Evolutionary conservation across 2,888 invertebrate species (phyloP), one percentile per base, ranked within the genome.

Genomic region (Arctia plantaginis): DNA sequence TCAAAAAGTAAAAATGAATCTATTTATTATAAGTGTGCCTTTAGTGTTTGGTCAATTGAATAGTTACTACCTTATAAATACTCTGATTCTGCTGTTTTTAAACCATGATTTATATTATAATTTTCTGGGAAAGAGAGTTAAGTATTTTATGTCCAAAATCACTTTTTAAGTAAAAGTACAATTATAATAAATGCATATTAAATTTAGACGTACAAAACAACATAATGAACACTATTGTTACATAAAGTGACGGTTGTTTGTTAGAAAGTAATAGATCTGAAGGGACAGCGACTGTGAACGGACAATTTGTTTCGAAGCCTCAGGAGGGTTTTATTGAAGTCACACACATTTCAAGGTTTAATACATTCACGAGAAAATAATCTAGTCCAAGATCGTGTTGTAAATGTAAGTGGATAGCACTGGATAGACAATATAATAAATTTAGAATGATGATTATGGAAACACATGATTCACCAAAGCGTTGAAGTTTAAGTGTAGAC

Each of bases 301-400:
- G 71, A 81, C 77, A 83, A 84, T 80, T 82, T 80, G 82, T 81
- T 79, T 67, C 69, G 39, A 73, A 72, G 79, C 84, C 85, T 83
- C 80, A 66, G 78, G 86, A 82, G 84, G 83, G 73, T 73, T 79
- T 83, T 77, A 77, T 67, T 66, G 82, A 80, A 78, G 87, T 86
- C 85, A 83, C 83, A 81, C 78, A 72, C 78, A 76, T 78, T 27
- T 27, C 27, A 30, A 62, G n/a, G 55, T 55, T n/a, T 33, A 65
- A 23, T 65, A 47, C 18, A 20, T 47, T 8, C 44, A 33, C 2
- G 76, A 67, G 77, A 81, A 79, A 82, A 85, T 83, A 74, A 74
- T 78, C 70, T 72, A 39, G 75, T 71, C 30, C 33, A 69, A 62
- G 41, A 41, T 35, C 20, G 59, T 55, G 15, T 35, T 67, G 0